Base-by-base conservation (phyloP, 2,113 vertebrate genomes). In the Podocnemis expansa region DNA sequence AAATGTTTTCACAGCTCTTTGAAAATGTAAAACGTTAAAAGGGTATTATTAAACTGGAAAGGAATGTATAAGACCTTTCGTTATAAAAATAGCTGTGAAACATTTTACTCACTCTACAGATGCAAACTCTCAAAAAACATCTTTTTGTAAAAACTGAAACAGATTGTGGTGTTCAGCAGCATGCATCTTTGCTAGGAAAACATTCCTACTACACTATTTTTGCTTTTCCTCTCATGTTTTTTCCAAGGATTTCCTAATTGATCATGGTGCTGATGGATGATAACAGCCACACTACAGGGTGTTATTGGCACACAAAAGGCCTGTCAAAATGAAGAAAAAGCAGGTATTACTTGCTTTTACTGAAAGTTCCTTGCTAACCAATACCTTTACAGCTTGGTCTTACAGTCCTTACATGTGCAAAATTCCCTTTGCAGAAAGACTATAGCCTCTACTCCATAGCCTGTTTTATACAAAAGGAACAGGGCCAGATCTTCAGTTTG, bases 51-150 rank as follows among this genome's bases (percentile, higher is more conserved):
- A 96, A 97, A 97, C 93, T 96, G 89, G 80, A 9, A 76, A 13
- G 79, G 89, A 87, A 96, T 90, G 88, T 81, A 97, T 97, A 73
- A 93, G 96, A 93, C 93, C 55, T 51, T 25, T 79, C 95, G 84
- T 60, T 97, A 95, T 93, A 97, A 96, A 97, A 97, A 97, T 96
- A 92, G 79, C 91, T 4, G 1, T 94, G 91, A 96, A 96, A 55
- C 45, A 38, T 88, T 91, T 93, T 91, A 91, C 84, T 95, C 86
- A 2, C 88, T 91, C 90, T 97, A 89, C 95, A 98, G 96, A 97
- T 97, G 97, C 96, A 93, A 94, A 96, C 51, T 84, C 87, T 97
- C 95, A 96, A 96, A 94, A 96, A 96, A 96, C 92, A 97, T 94
- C 83, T 90, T 94, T 96, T 41, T 95, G 94, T 96, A 67, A 73